Evolutionary conservation across 2,797 vertebrate species (phyloP), one percentile per base, ranked within the genome.

Genomic region (Spinibarbus caldwelli): DNA sequence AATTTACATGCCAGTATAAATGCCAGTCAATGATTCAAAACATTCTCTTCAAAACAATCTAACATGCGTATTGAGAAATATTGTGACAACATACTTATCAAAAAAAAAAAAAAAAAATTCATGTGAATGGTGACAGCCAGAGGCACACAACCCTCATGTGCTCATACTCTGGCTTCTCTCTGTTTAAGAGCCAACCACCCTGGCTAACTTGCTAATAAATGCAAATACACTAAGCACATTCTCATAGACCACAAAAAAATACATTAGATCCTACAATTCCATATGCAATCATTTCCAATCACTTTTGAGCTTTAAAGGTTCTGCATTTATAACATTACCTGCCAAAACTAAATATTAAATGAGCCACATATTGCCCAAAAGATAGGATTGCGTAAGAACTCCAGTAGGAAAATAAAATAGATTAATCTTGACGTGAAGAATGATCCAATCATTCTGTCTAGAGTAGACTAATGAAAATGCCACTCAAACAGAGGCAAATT

Each of bases 381-480:
- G 71, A 26, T 23, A 38, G 21, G 7, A 76, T 76, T 67, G 19
- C 21, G 23, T 47, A 68, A 70, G 17, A 36, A 14, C 62, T 77
- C 47, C 59, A 54, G 45, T 54, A 41, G 38, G 73, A 62, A 41
- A 68, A 77, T 84, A 78, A 78, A 78, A 77, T 41, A 41, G 43
- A 70, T 68, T 26, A 70, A 66, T 79, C 59, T 80, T 52, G 64
- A 54, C 21, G 0, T 68, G 59, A 67, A 80, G 31, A 80, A 80
- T 52, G 64, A 80, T 36, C 64, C 38, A 38, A 84, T 78, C 47
- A 68, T 43, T 84, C 26, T 70, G 83, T 78, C 83, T 57, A 38
- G 10, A 64, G 78, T 38, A 49, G 49, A 57, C 36, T 70, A 59
- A 84, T 84, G 75, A 78, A 84, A 68, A 84, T 68, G 73, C 5